These are phyloP conservation scores for Artemia sinica DNA, from an alignment of 2,888 invertebrate species.

Conservation along the genomic window DNA sequence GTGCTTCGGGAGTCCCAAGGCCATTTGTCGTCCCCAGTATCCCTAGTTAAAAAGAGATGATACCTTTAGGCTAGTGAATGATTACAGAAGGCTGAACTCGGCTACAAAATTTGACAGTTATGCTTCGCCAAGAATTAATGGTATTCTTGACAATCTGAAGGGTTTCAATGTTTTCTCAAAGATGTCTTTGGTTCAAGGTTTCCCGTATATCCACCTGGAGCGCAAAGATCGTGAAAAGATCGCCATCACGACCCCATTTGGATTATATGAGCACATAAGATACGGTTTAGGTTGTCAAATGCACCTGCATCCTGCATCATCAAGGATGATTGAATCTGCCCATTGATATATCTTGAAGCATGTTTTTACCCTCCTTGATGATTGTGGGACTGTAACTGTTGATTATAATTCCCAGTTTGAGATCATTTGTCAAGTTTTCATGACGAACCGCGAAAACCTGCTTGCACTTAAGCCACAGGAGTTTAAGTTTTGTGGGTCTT, in stretches of 20 bases:
- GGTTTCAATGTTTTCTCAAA: constrained; percentile 4
- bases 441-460: neutral
- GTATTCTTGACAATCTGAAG: neutral
- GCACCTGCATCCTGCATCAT: no score
- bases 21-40: neutral
- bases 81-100: neutral
- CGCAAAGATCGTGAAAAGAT: neutral
- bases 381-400: no score
- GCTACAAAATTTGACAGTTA: constrained; percentile 5
- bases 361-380: no score
- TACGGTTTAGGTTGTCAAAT: no score
- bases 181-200: neutral
- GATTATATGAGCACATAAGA: neutral
- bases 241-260: no score
- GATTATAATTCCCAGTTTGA: neutral
- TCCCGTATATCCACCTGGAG: neutral
- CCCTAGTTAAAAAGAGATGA: neutral
- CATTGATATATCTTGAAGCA: no score
- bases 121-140: constrained; percentile 1
- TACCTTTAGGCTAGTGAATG: neutral
- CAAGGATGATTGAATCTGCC: no score
- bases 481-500: neutral
- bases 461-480: neutral
- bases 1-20: neutral
- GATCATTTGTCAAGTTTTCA: neutral